Conservation (phyloP, 2,113 vertebrate species). For the Suncus etruscus region DNA sequence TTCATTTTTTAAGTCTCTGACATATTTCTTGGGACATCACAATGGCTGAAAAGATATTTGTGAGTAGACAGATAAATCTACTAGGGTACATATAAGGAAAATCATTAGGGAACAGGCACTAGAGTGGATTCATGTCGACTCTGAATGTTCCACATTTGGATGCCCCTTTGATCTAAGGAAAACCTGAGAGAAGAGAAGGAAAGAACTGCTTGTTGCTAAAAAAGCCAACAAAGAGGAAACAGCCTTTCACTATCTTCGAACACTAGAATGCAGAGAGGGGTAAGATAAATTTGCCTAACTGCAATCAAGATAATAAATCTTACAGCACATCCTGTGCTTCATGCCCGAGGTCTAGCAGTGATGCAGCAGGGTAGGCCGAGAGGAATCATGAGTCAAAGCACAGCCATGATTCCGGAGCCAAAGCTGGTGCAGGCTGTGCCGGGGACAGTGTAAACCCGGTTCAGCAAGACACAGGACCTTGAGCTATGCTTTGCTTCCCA, state of each 20-base stretch:
- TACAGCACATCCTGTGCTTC: not conserved
- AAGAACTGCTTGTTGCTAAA: not conserved
- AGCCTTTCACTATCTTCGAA: not conserved
- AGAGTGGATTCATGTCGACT: not conserved
- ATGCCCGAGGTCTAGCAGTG: too few relatives aligned
- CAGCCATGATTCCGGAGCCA: not conserved
- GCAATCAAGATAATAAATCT: not conserved
- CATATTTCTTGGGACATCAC: not conserved
- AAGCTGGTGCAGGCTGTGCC: not conserved
- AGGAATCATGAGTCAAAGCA: not conserved
- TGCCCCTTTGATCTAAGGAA: not conserved
- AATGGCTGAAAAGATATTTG: conserved; percentile 39
- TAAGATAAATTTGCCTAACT: not conserved
- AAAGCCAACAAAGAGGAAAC: not conserved
- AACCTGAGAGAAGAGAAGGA: not conserved
- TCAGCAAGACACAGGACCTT: not conserved
- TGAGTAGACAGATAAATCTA: conserved; percentile 2
- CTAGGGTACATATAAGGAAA: not conserved
- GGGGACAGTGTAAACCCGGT: not conserved
- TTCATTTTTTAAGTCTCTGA: conserved; percentile 28
- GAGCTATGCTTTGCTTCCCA: not conserved
- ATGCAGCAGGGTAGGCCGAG: too few relatives aligned
- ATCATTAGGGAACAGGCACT: not conserved
- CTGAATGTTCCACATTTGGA: not conserved
- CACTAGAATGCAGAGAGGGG: conserved; percentile 8